phyloP scores from a whole-genome alignment of 1,140 invertebrate species.

The Calliphora vicina region DNA sequence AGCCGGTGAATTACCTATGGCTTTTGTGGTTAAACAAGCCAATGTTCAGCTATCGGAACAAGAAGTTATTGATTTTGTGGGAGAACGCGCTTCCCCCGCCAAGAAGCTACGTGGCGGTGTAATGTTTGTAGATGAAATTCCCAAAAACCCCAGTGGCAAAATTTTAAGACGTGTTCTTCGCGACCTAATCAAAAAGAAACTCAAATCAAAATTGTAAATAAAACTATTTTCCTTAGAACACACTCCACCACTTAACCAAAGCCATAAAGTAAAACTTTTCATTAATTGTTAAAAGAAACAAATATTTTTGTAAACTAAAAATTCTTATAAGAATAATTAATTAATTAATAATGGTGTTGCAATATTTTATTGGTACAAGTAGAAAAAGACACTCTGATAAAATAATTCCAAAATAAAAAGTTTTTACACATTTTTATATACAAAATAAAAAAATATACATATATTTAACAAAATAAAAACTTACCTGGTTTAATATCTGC shows the following conservation, averaged over 20 bases:
- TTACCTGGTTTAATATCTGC: too few species aligned
- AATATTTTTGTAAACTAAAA: too few species aligned
- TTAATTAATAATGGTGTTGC: background rate
- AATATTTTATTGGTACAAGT: background rate
- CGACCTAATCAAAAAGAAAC: slow-evolving; percentile 57
- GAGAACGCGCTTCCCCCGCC: slow-evolving; percentile 66
- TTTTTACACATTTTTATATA: background rate
- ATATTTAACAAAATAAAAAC: too few species aligned
- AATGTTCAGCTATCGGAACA: slow-evolving; percentile 63
- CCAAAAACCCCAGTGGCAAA: slow-evolving; percentile 74
- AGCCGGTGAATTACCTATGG: slow-evolving; percentile 74
- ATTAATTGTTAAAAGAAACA: background rate
- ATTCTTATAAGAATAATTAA: background rate
- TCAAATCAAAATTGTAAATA: slow-evolving; percentile 59
- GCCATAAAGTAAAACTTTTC: background rate
- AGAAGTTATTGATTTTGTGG: slow-evolving; percentile 67
- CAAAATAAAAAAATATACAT: too few species aligned
- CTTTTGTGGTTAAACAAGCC: slow-evolving; percentile 69
- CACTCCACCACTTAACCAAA: background rate
- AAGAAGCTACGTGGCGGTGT: slow-evolving; percentile 72
- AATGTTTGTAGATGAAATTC: slow-evolving; percentile 71
- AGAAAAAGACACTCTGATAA: background rate
- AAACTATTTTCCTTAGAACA: slow-evolving; percentile 24
- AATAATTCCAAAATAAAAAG: background rate
- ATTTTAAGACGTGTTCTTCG: slow-evolving; percentile 69